A percentile compares a stretch with the other conserved stretches of the same genome.
Evolutionary conservation across 2,797 vertebrate species (phyloP).

Genomic region (Heteromormyrus szaboi): DNA sequence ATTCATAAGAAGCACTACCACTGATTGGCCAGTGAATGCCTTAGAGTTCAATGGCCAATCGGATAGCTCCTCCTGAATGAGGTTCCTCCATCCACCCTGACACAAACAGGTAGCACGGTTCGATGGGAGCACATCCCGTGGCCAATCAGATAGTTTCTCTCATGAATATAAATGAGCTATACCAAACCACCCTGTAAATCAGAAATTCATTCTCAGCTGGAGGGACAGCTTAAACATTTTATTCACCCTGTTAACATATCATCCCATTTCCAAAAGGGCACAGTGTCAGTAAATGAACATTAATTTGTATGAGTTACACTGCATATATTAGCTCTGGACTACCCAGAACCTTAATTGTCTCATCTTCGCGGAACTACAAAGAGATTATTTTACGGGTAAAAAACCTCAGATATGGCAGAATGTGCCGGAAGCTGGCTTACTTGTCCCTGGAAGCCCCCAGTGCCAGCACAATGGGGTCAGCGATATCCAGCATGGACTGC

Average conservation of each 20-base stretch:
- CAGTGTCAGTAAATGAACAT: not conserved
- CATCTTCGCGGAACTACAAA: not conserved
- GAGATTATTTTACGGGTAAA: not conserved
- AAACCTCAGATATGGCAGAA: not conserved
- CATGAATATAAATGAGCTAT: not conserved
- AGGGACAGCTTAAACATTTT: not conserved
- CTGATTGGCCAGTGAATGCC: not conserved
- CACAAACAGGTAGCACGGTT: not conserved
- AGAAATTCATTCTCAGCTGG: not conserved
- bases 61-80: not conserved
- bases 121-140: not conserved
- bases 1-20: not conserved
- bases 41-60: not conserved
- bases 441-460: conserved; percentile 95
- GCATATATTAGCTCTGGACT: not conserved
- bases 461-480: conserved; percentile 91
- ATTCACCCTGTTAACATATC: not conserved
- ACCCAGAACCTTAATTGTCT: not conserved
- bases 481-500: conserved; percentile 97
- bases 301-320: not conserved
- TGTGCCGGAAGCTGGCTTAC: conserved; percentile 52
- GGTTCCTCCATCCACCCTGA: not conserved
- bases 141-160: not conserved
- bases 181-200: not conserved
- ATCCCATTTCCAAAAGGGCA: not conserved